Evolutionary conservation across 2,797 vertebrate species (phyloP).

Genomic region (Acanthurus leucopareius): DNA sequence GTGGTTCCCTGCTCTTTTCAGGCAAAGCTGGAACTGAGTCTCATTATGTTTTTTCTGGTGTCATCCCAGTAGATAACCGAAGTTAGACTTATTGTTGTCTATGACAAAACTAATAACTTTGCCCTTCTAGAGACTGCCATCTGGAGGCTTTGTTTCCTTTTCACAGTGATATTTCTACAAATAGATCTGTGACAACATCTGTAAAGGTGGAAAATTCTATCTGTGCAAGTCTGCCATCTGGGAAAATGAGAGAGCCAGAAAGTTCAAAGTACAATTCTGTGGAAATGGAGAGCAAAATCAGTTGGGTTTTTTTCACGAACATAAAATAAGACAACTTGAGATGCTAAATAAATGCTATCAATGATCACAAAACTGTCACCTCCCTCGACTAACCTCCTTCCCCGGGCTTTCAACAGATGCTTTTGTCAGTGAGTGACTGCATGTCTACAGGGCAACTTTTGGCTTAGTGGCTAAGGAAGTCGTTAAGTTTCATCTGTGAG

Average conservation of each 20-base stretch:
- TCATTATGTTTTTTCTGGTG: slow-evolving; percentile 46
- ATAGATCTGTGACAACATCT: slow-evolving; percentile 46
- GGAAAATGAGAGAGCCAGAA: slow-evolving; percentile 8
- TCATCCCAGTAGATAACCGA: slow-evolving; percentile 31
- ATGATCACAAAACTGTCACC: slow-evolving; percentile 36
- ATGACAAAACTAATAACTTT: slow-evolving; percentile 22
- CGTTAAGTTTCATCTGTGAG: slow-evolving; percentile 41
- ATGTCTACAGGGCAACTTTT: slow-evolving; percentile 30
- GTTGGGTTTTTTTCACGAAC: slow-evolving; percentile 27
- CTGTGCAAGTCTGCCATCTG: slow-evolving; percentile 20
- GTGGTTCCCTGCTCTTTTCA: slow-evolving; percentile 52
- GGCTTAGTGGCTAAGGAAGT: slow-evolving; percentile 32
- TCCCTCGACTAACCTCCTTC: slow-evolving; percentile 35
- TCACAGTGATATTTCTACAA: not conserved
- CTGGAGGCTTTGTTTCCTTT: slow-evolving; percentile 18
- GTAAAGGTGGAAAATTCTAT: slow-evolving; percentile 30
- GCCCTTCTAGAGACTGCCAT: not conserved
- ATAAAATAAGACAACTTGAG: slow-evolving; percentile 33
- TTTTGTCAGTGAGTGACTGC: slow-evolving; percentile 30
- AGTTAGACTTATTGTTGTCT: slow-evolving; percentile 17
- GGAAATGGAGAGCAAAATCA: slow-evolving; percentile 36
- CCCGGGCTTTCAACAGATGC: slow-evolving; percentile 36
- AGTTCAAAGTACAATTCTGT: slow-evolving; percentile 39
- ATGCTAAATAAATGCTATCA: not conserved
- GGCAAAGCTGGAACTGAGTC: slow-evolving; percentile 42